These are phyloP conservation scores for Mohoua ochrocephala DNA, from an alignment of 2,113 vertebrate species.

Conservation along the genomic window DNA sequence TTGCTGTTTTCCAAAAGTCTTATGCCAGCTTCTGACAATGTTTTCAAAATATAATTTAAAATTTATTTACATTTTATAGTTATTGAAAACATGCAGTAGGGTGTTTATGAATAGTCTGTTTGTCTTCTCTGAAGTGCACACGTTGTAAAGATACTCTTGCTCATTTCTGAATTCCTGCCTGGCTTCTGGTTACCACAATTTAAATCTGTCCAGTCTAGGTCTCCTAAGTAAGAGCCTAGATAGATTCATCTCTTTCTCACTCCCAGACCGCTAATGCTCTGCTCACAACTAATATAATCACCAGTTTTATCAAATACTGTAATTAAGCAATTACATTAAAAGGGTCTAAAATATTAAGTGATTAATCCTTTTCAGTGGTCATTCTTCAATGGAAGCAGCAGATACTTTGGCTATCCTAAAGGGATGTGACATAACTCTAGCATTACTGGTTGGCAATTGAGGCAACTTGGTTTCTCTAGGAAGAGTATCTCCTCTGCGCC, in stretches of 20 bases:
- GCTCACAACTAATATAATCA: background rate
- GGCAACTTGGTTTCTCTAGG: background rate
- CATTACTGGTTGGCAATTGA: background rate
- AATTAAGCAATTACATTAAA: background rate
- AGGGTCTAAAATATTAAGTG: background rate
- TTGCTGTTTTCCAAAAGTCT: background rate
- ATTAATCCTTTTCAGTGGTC: background rate
- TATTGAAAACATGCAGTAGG: background rate
- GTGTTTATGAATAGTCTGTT: background rate
- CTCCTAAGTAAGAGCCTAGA: background rate
- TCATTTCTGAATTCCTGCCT: background rate
- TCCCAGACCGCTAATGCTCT: background rate
- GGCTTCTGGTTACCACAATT: background rate
- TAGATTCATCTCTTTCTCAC: background rate
- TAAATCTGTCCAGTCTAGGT: background rate
- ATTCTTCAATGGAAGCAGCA: background rate
- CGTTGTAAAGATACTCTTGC: background rate
- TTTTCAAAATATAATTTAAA: background rate
- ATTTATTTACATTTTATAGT: background rate
- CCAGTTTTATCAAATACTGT: background rate
- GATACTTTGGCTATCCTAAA: background rate
- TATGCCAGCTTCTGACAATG: background rate
- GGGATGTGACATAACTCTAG: background rate
- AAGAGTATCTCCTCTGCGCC: background rate
- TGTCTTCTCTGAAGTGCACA: background rate